Conservation (phyloP, 2,888 invertebrate species). For the Ophraella communa region DNA sequence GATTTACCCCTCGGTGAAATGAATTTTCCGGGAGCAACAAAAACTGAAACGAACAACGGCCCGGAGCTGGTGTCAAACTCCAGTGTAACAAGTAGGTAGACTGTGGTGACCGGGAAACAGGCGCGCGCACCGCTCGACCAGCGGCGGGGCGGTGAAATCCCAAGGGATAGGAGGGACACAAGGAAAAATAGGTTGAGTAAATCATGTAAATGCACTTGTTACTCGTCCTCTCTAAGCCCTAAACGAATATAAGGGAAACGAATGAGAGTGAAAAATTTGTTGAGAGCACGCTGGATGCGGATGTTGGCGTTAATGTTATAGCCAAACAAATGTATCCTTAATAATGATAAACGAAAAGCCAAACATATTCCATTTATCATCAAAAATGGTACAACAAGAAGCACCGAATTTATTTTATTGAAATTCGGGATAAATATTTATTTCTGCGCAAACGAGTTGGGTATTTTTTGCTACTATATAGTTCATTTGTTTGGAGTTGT, state of each 20-base stretch:
- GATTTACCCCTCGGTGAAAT: neutral
- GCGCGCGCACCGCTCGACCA: slow-evolving; percentile 50
- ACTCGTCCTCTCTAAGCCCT: no score
- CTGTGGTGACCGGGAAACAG: slow-evolving; percentile 54
- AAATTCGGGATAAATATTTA: no score
- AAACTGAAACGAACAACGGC: slow-evolving; percentile 52
- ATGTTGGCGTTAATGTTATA: neutral
- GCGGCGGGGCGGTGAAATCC: slow-evolving; percentile 11
- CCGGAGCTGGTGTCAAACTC: slow-evolving; percentile 56
- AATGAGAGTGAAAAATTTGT: slow-evolving; percentile 6
- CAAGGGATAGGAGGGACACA: slow-evolving; percentile 8
- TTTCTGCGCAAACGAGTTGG: no score
- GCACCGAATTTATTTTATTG: no score
- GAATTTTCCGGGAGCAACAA: slow-evolving; percentile 44
- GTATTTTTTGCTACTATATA: no score
- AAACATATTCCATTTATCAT: no score
- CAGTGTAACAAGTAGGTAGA: slow-evolving; percentile 60
- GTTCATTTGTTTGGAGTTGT: no score
- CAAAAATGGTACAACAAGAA: no score
- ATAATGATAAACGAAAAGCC: no score
- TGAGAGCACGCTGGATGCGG: neutral
- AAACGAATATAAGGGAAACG: slow-evolving; percentile 9
- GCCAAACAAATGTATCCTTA: no score
- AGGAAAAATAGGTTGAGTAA: slow-evolving; percentile 21
- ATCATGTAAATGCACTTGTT: slow-evolving; percentile 27